Evolutionary conservation across 2,113 vertebrate species (phyloP).

Genomic region (Hippocampus comes): DNA sequence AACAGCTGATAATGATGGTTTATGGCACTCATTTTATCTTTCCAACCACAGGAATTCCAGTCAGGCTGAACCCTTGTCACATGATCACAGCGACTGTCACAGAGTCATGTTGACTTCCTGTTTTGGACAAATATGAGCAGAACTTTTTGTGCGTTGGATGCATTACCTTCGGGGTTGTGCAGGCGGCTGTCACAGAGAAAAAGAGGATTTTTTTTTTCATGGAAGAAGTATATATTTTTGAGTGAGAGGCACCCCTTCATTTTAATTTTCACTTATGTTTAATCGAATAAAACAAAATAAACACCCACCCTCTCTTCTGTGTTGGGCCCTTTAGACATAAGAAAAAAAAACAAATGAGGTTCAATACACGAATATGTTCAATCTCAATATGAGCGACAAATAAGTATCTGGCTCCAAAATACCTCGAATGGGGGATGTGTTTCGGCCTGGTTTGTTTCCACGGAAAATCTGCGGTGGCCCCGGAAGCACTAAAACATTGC

Average conservation of each 20-base stretch:
- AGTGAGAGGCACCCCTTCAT: not conserved
- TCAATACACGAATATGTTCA: not conserved
- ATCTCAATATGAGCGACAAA: not conserved
- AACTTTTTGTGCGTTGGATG: not conserved
- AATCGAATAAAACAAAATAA: not conserved
- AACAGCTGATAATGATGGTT: no score
- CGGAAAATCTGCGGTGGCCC: slow-evolving; percentile 48
- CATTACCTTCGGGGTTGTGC: slow-evolving; percentile 22
- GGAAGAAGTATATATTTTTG: not conserved
- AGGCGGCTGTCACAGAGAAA: slow-evolving; percentile 21
- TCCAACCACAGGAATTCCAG: not conserved
- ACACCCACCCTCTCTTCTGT: slow-evolving; percentile 31
- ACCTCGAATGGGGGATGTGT: slow-evolving; percentile 42
- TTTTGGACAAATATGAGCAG: not conserved
- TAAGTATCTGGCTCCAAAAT: not conserved
- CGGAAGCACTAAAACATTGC: slow-evolving; percentile 26
- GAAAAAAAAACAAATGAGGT: not conserved
- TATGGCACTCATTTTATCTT: not conserved
- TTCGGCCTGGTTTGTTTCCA: slow-evolving; percentile 47
- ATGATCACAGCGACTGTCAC: not conserved
- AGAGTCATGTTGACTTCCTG: not conserved
- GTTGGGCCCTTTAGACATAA: slow-evolving; percentile 28
- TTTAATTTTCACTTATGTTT: not conserved
- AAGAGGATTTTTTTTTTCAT: not conserved
- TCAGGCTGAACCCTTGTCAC: not conserved